Evolutionary conservation across 2,797 vertebrate genomes (phyloP).

Genomic region (Sitta carolinensis): DNA sequence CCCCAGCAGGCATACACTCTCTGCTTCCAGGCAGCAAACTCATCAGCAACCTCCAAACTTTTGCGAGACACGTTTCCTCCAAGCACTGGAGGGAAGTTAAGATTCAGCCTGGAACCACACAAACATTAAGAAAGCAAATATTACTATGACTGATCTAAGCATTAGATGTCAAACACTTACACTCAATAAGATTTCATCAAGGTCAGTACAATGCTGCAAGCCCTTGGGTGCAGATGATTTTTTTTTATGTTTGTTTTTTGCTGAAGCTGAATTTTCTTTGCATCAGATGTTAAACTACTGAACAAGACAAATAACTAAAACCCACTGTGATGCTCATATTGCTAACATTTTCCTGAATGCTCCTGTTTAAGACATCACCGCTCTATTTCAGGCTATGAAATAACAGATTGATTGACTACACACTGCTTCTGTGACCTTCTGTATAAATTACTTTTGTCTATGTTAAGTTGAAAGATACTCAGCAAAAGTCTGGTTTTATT

Average conservation of each 20-base stretch:
- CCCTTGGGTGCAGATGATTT: not conserved
- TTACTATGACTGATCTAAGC: not conserved
- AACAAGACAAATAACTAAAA: not conserved
- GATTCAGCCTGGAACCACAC: not conserved
- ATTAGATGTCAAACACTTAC: not conserved
- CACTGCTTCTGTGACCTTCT: not conserved
- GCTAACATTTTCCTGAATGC: not conserved
- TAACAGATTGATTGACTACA: not conserved
- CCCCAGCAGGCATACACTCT: not conserved
- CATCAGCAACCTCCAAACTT: not conserved
- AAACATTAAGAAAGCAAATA: not conserved
- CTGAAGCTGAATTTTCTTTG: not conserved
- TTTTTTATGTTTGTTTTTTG: not conserved
- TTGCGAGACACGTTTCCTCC: not conserved
- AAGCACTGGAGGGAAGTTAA: not conserved
- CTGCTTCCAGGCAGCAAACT: not conserved
- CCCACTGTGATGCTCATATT: not conserved
- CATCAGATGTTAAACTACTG: not conserved
- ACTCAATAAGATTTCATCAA: not conserved
- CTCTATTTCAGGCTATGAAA: not conserved
- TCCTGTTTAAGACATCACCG: not conserved
- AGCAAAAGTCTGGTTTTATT: not conserved
- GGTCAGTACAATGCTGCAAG: not conserved
- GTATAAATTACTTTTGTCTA: not conserved
- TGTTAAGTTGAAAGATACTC: not conserved